These are phyloP conservation scores for Caenorhabditis drosophilae DNA, from an alignment of 2,888 invertebrate species.

Conservation along the genomic window DNA sequence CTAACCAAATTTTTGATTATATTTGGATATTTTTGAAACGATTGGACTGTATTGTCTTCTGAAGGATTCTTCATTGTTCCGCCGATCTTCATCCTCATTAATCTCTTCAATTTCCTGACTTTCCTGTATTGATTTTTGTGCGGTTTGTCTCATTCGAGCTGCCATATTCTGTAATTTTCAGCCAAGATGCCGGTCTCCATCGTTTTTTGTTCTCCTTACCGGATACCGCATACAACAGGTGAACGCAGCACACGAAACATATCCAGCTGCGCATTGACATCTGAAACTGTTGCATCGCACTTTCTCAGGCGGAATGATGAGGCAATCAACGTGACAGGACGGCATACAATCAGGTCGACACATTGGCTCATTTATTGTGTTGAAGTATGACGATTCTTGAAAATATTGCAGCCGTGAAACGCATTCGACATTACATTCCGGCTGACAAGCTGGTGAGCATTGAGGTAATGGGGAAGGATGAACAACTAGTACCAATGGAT, in stretches of 20 bases:
- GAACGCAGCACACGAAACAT: constrained; percentile 42
- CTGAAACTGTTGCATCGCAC: constrained; percentile 36
- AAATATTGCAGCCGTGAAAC: constrained; percentile 29
- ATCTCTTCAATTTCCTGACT: too few species aligned
- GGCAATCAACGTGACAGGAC: constrained; percentile 48
- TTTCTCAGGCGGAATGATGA: constrained; percentile 44
- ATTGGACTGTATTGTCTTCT: too few species aligned
- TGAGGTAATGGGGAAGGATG: constrained; percentile 36
- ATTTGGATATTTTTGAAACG: too few species aligned
- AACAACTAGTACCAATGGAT: constrained; percentile 35
- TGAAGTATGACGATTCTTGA: constrained; percentile 20
- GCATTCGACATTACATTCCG: constrained; percentile 36
- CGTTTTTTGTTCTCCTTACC: constrained; percentile 20
- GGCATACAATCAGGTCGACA: constrained; percentile 50
- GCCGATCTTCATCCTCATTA: too few species aligned
- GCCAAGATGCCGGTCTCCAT: neutral
- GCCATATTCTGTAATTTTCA: constrained; percentile 28
- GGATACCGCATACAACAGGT: constrained; percentile 47
- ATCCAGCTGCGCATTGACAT: constrained; percentile 42
- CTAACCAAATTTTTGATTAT: too few species aligned
- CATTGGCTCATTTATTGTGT: constrained; percentile 25
- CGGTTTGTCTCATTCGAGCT: constrained; percentile 27
- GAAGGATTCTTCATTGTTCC: too few species aligned
- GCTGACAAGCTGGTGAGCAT: constrained; percentile 43
- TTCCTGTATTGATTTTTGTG: constrained; percentile 21